Conservation (phyloP, 1,140 invertebrate species). For the Agrilus planipennis region DNA sequence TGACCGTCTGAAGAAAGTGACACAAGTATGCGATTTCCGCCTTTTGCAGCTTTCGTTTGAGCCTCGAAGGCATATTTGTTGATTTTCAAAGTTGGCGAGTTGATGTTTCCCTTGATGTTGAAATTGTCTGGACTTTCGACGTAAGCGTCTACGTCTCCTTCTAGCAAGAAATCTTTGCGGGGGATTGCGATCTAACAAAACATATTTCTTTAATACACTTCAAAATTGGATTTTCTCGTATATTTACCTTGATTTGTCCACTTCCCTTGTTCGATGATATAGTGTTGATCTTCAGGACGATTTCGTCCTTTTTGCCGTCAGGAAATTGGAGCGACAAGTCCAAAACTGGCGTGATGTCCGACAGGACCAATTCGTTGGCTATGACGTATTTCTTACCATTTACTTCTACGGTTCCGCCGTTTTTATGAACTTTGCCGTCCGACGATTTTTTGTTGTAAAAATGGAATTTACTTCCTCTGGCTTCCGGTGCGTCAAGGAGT, state of each 20-base stretch:
- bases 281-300: constrained; percentile 41
- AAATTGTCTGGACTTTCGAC: constrained; percentile 53
- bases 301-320: constrained; percentile 35
- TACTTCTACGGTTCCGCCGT: constrained; percentile 31
- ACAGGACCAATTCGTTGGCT: constrained; percentile 35
- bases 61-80: constrained; percentile 54
- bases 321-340: constrained; percentile 37
- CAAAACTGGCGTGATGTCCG: constrained; percentile 32
- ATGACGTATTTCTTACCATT: constrained; percentile 41
- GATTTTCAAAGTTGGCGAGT: constrained; percentile 50
- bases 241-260: constrained; percentile 17
- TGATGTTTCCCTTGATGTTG: constrained; percentile 45
- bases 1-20: constrained; percentile 48
- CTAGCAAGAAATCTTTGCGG: constrained; percentile 36
- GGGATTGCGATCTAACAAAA: constrained; percentile 34
- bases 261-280: constrained; percentile 44
- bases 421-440: constrained; percentile 35
- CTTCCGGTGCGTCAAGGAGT: constrained; percentile 37
- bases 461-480: constrained; percentile 42
- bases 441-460: constrained; percentile 40
- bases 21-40: constrained; percentile 40
- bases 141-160: constrained; percentile 41
- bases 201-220: neutral
- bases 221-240: neutral
- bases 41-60: constrained; percentile 42